A percentile compares a stretch with the other conserved stretches of the same genome.
Evolutionary conservation across 1,140 invertebrate genomes (phyloP).

Genomic region (Dermatophagoides farinae): DNA sequence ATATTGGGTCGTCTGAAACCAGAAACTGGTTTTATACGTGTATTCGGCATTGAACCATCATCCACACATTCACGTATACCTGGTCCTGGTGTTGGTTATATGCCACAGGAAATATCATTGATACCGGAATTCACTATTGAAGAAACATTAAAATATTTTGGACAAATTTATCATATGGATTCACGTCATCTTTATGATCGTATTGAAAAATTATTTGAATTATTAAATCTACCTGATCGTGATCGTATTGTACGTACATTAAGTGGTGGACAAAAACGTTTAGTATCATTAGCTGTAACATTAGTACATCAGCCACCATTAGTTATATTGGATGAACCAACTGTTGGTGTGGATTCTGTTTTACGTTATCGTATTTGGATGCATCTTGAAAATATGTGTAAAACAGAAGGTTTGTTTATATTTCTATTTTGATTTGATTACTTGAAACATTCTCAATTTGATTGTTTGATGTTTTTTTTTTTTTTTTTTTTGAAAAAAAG

Average conservation of each 20-base stretch:
- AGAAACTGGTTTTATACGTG: conserved; percentile 4
- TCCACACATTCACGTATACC: conserved; percentile 14
- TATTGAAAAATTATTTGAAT: conserved; percentile 64
- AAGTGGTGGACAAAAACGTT: conserved; percentile 74
- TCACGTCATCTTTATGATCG: conserved; percentile 32
- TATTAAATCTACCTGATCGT: conserved; percentile 52
- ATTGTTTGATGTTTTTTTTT: too few relatives aligned
- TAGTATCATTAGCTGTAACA: conserved; percentile 76
- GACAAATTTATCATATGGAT: conserved; percentile 77
- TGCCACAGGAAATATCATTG: conserved; percentile 72
- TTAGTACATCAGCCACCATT: conserved; percentile 78
- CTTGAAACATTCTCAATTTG: too few relatives aligned
- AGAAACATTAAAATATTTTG: conserved; percentile 86
- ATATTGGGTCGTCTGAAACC: conserved; percentile 11
- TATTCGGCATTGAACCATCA: conserved; percentile 5
- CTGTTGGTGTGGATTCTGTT: conserved; percentile 72
- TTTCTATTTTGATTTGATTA: too few relatives aligned
- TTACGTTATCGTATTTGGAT: conserved; percentile 43
- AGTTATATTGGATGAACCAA: conserved; percentile 88
- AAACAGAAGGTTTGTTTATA: neutral
- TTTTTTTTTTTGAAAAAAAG: conserved; percentile 27
- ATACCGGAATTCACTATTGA: conserved; percentile 83
- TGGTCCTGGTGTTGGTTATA: conserved; percentile 32
- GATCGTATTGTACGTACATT: conserved; percentile 19
- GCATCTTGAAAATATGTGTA: conserved; percentile 4